phyloP scores from a whole-genome alignment of 1,140 invertebrate genomes.

The Trachymyrmex septentrionalis region DNA sequence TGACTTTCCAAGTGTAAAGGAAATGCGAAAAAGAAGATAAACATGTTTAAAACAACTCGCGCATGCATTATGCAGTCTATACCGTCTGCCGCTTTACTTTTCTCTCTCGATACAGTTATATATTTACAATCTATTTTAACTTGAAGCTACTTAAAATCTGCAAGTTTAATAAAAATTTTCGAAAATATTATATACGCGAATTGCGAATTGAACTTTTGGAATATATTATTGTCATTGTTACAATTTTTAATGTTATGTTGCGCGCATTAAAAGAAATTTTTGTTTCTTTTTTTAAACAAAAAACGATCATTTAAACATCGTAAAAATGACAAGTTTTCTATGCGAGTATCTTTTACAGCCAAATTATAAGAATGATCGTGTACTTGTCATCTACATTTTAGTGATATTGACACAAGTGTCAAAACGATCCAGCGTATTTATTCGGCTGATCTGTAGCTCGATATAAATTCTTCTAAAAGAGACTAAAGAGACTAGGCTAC shows the following conservation, averaged over 20 bases:
- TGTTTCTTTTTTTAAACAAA: not conserved
- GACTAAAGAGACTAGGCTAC: too few species aligned
- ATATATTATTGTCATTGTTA: not conserved
- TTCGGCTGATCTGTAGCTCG: too few species aligned
- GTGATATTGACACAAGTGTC: conserved; percentile 44
- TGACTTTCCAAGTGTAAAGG: conserved; percentile 25
- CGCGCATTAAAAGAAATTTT: not conserved
- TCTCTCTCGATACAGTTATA: conserved; percentile 5
- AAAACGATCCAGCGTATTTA: not conserved
- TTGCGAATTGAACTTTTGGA: not conserved
- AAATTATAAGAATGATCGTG: not conserved
- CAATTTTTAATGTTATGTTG: not conserved
- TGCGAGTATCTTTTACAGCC: not conserved
- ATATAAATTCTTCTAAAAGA: too few species aligned
- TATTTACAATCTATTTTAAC: not conserved
- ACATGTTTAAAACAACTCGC: conserved; percentile 29
- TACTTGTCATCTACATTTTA: conserved; percentile 6
- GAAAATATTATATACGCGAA: not conserved
- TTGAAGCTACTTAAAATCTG: not conserved
- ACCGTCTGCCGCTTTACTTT: conserved; percentile 8
- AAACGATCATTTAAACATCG: not conserved
- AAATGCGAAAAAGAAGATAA: conserved; percentile 35
- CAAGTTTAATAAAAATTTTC: not conserved
- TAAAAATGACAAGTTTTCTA: not conserved
- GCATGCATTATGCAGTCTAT: conserved; percentile 45